phyloP scores from a whole-genome alignment of 2,888 invertebrate genomes.

The Amphipyra berbera region DNA sequence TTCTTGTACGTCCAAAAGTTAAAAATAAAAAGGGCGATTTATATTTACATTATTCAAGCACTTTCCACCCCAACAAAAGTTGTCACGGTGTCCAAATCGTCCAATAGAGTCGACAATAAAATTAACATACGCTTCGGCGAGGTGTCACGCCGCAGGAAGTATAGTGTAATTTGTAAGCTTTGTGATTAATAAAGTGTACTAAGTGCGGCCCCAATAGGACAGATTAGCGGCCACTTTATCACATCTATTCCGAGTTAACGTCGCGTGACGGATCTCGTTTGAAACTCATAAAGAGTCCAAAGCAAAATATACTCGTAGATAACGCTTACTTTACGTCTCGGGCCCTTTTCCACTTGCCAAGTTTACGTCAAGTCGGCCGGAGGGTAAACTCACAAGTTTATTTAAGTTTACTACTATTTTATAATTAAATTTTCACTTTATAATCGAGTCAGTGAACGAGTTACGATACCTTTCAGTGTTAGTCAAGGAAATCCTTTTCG shows the following conservation, averaged over 20 bases:
- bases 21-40: conserved; percentile 65
- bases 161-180: conserved; percentile 89
- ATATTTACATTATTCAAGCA: conserved; percentile 71
- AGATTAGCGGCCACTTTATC: conserved; percentile 90
- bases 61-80: conserved; percentile 79
- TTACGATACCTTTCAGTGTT: conserved; percentile 66
- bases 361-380: conserved; percentile 72
- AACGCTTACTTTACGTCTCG: conserved; percentile 87
- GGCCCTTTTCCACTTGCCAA: conserved; percentile 87
- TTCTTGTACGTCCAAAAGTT: conserved; percentile 42
- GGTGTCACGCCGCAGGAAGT: conserved; percentile 88
- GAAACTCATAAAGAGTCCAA: conserved; percentile 90
- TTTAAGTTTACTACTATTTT: conserved; percentile 84
- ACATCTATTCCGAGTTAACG: conserved; percentile 89
- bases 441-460: conserved; percentile 78
- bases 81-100: conserved; percentile 82
- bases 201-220: conserved; percentile 89
- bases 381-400: conserved; percentile 84
- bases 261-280: conserved; percentile 90
- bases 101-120: conserved; percentile 85
- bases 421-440: conserved; percentile 85
- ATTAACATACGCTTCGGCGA: conserved; percentile 87
- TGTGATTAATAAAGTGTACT: conserved; percentile 90
- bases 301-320: conserved; percentile 89
- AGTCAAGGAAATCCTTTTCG: conserved; percentile 65